Base-by-base conservation (phyloP, 2,888 invertebrate genomes). In the Cephus sareptanus region DNA sequence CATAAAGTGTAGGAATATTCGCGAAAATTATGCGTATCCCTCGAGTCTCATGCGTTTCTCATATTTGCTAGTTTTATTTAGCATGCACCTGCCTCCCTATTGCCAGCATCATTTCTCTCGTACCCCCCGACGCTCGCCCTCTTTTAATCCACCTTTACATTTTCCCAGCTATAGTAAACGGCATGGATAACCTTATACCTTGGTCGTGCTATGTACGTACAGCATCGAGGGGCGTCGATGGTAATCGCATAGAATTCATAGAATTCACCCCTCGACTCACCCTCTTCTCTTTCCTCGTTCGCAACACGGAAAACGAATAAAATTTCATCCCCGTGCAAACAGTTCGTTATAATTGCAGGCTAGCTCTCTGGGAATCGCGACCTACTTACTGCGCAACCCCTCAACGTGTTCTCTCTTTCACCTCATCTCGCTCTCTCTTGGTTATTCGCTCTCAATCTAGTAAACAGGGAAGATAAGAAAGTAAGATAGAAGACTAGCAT, bases 31-130 rank as follows among this genome's bases (percentile, higher is more conserved):
- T 81, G 78, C 76, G 78, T 71, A 79, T 81, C 85, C 85, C 85
- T 75, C 76, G 79, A 80, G 80, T 78, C 73, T 75, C 70, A 73
- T 69, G 75, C 78, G 74, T 76, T 81, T 85, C 80, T 83, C 84
- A 85, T 83, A 85, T 85, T 85, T 82, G 85, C 84, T 84, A 85
- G 85, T 85, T 82, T 85, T 80, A 78, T 85, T 80, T 23, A 71
- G 31, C 71, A 33, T 71, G 6, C 71, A 31, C 71, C 56, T 23
- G 56, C 56, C 56, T 56, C 23, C 9, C 56, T 56, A 56, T 56
- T 56, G 56, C 56, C 56, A 56, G 56, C 56, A 56, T 23, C 34
- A 56, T 69, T 69, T 33, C 77, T 34, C 74, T 30, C 40, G 23
- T 34, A 74, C 30, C 37, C 35, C 35, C 40, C 30, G 31, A 35